Evolutionary conservation across 2,113 vertebrate genomes (phyloP).

Genomic region (Sinocyclocheilus anshuiensis): DNA sequence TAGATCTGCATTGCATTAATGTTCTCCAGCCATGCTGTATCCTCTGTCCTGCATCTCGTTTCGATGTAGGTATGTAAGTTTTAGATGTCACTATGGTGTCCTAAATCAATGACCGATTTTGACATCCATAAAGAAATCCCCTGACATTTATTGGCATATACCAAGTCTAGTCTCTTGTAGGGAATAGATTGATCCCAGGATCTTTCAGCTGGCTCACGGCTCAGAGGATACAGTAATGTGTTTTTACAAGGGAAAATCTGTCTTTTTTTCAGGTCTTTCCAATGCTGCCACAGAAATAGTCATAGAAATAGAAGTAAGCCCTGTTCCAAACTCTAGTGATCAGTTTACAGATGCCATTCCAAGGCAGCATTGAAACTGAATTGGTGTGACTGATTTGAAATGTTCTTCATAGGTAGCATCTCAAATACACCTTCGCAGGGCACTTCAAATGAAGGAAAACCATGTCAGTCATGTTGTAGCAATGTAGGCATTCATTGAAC

Average conservation of each 20-base stretch:
- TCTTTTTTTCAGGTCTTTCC: constrained; percentile 2
- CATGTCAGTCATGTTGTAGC: too few species aligned
- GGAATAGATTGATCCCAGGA: background rate
- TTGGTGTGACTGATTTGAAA: background rate
- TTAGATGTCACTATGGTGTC: background rate
- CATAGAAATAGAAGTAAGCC: background rate
- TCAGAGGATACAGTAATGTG: constrained; percentile 1
- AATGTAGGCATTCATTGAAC: too few species aligned
- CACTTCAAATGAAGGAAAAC: too few species aligned
- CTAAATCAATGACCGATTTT: constrained; percentile 25
- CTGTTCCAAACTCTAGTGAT: background rate
- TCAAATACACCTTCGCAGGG: background rate
- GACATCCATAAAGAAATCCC: constrained; percentile 25
- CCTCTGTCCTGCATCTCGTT: too few species aligned
- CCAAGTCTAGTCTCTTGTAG: constrained; percentile 17
- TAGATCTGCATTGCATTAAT: too few species aligned
- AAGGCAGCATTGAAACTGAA: background rate
- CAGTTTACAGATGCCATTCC: background rate
- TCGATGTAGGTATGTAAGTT: too few species aligned
- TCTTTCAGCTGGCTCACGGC: background rate
- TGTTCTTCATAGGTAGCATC: background rate
- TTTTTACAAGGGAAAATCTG: constrained; percentile 16
- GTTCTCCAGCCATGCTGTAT: too few species aligned
- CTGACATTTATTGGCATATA: constrained; percentile 30
- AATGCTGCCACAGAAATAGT: background rate